phyloP scores from a whole-genome alignment of 1,140 invertebrate genomes.

The Drosophila quadrilineata region DNA sequence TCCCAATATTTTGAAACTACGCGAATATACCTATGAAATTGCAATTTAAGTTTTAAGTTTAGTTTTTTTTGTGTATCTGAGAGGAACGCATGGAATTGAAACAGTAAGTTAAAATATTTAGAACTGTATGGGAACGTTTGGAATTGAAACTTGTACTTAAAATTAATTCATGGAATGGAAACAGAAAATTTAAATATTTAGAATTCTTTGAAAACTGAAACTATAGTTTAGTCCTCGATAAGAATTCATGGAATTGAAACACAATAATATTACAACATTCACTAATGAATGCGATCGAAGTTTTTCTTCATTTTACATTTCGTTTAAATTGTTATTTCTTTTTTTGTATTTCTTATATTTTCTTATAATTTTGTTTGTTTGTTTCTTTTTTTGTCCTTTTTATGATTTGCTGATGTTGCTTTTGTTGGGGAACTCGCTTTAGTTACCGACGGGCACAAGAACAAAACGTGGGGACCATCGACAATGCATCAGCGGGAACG shows the following conservation, averaged over 20 bases:
- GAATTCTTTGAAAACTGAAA: too few species aligned
- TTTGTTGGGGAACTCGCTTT: conserved; percentile 82
- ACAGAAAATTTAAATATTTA: too few species aligned
- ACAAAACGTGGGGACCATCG: conserved; percentile 98
- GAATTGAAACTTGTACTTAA: too few species aligned
- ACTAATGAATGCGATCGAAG: background rate
- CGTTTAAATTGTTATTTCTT: conserved; percentile 13
- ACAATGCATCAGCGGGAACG: conserved; percentile 93
- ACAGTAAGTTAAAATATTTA: background rate
- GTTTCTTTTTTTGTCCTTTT: conserved; percentile 14
- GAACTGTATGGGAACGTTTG: too few species aligned
- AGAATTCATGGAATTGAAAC: too few species aligned
- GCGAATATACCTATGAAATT: too few species aligned
- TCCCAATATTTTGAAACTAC: too few species aligned
- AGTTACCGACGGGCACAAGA: conserved; percentile 96
- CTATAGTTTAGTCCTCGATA: too few species aligned
- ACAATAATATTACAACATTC: too few species aligned
- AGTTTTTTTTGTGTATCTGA: too few species aligned
- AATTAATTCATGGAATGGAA: too few species aligned
- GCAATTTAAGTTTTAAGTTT: too few species aligned
- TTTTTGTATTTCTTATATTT: conserved; percentile 18
- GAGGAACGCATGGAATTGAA: background rate
- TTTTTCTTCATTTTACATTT: conserved; percentile 14
- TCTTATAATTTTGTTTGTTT: conserved; percentile 27
- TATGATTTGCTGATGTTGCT: background rate